Evolutionary conservation across 2,113 vertebrate genomes (phyloP), one percentile per base, ranked within the genome.

Genomic region (Brachirus orientalis): DNA sequence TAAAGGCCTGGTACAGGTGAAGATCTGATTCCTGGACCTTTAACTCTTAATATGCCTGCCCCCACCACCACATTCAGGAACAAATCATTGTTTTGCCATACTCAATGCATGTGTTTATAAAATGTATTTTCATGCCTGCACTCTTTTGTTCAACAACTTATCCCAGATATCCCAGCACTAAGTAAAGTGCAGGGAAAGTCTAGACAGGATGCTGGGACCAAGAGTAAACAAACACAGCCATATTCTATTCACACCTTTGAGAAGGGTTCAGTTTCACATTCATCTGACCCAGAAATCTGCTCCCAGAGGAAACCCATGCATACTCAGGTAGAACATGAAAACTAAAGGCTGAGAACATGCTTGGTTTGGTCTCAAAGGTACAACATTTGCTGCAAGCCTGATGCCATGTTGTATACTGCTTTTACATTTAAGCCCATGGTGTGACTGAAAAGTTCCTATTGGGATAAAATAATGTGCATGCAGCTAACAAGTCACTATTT

Each of bases 1-100:
- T 46, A 46, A 33, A 74, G 61, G 72, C 62, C 45, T 73, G 72
- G 12, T 63, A 36, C 60, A 74, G 76, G 76, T 84, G 57, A 82
- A 69, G 56, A 28, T 44, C 62, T 72, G 62, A 72, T 74, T 36
- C 46, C 46, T 43, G 37, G 38, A 61, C 41, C 22, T 56, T 13
- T 44, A 72, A 63, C 53, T 46, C 47, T 53, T 50, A 20, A 59
- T 43, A 16, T 67, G 16, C 28, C 69, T 54, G 62, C 9, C 61
- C 59, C 20, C 13, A 28, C 63, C 18, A 58, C 13, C 4, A 44
- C 10, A 40, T 77, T 77, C 61, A 10, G 33, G 13, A 20, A 19
- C 41, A 59, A 35, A 61, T 50, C 17, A 7, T 14, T 37, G 2
- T 43, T 36, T 46, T 43, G 7, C 20, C 8, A 10, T 1, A n/a